These are phyloP conservation scores for Macrochelys suwanniensis DNA, from an alignment of 2,797 vertebrate species.

Conservation along the genomic window DNA sequence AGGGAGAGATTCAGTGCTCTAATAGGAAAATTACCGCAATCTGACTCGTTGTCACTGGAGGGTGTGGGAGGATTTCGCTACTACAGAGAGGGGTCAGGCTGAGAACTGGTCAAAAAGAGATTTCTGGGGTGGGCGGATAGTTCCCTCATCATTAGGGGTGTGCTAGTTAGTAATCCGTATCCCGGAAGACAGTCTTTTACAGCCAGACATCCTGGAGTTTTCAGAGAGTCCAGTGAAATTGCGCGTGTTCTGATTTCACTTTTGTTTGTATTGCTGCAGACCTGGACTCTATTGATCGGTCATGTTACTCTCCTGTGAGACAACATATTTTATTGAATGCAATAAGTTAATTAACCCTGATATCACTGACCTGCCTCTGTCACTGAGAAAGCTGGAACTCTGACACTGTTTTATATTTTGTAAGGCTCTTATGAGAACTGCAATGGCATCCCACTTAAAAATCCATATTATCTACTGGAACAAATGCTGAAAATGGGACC, in stretches of 20 bases:
- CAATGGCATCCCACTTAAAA: not conserved
- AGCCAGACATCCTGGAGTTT: not conserved
- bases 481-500: not conserved
- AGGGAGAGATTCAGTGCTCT: not conserved
- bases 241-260: not conserved
- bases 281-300: not conserved
- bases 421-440: not conserved
- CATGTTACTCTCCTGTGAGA: not conserved
- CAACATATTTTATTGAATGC: not conserved
- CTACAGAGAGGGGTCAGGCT: not conserved
- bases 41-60: not conserved
- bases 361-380: not conserved
- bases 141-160: not conserved
- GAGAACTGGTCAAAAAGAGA: rapidly evolving
- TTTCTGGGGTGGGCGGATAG: not conserved
- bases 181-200: not conserved
- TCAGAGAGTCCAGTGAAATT: not conserved
- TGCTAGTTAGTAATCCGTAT: not conserved
- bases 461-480: not conserved
- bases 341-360: not conserved
- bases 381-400: not conserved
- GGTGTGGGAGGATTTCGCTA: not conserved
- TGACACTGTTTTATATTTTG: not conserved
- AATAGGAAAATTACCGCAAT: not conserved
- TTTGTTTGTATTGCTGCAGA: not conserved